These are phyloP conservation scores for Cheilosia urbana DNA, from an alignment of 2,888 invertebrate species.

Conservation along the genomic window DNA sequence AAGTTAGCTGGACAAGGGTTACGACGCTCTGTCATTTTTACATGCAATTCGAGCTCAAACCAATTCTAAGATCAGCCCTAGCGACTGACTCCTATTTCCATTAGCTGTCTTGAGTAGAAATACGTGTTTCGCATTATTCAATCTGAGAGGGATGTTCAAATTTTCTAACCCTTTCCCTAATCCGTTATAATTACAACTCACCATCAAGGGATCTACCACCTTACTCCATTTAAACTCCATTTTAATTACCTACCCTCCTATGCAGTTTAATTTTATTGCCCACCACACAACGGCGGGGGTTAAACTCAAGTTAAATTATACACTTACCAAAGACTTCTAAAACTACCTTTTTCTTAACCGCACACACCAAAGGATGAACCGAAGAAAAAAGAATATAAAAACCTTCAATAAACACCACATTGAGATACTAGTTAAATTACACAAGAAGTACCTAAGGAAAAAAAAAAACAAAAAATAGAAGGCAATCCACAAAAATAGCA, in stretches of 20 bases:
- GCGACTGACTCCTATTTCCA: too few species aligned
- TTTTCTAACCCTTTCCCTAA: conserved; percentile 32
- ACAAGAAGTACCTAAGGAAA: conserved; percentile 1
- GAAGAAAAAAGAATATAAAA: conserved; percentile 30
- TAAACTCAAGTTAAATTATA: background rate
- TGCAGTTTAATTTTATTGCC: conserved; percentile 62
- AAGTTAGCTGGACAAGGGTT: too few species aligned
- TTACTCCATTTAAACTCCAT: conserved; percentile 54
- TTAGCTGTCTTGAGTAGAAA: background rate
- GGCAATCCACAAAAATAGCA: conserved; percentile 20
- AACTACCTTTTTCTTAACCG: conserved; percentile 21
- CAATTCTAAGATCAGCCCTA: too few species aligned
- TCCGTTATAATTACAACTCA: conserved; percentile 55
- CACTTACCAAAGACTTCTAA: conserved; percentile 14
- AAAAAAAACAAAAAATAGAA: conserved; percentile 35
- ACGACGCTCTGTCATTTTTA: too few species aligned
- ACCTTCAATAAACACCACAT: conserved; percentile 65
- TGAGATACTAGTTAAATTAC: conserved; percentile 53
- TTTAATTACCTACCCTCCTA: conserved; percentile 61
- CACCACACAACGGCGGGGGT: conserved; percentile 11
- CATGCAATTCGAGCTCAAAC: too few species aligned
- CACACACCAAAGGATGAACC: conserved; percentile 3
- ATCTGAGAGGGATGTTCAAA: background rate
- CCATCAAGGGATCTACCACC: conserved; percentile 39
- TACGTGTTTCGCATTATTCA: conserved; percentile 7